phyloP scores from a whole-genome alignment of 1,140 invertebrate genomes.

The Drosophila parabipectinata region DNA sequence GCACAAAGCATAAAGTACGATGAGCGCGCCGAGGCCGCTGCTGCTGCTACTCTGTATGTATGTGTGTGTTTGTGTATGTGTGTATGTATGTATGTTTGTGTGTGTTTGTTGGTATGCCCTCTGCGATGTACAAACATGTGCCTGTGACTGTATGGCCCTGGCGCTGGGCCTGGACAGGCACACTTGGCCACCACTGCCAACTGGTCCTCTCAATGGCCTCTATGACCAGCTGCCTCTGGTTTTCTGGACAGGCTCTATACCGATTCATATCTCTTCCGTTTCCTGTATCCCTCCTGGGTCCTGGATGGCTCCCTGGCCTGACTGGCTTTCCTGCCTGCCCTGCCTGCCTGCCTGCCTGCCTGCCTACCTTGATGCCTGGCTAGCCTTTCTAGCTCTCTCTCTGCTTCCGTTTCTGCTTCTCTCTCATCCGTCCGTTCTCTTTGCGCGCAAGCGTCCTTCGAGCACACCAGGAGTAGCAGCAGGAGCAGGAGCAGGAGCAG shows the following conservation, averaged over 20 bases:
- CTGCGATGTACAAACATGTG: no score
- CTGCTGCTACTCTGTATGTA: background rate
- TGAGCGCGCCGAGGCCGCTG: conserved; percentile 35
- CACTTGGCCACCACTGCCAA: no score
- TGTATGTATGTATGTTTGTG: no score
- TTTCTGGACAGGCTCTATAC: background rate
- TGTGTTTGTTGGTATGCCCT: no score
- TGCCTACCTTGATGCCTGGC: background rate
- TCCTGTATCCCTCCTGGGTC: background rate
- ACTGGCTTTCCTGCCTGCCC: background rate
- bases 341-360: background rate
- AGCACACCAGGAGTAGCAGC: background rate
- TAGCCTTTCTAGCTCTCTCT: conserved; percentile 1
- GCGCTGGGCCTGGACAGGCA: no score
- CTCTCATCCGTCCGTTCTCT: conserved; percentile 28
- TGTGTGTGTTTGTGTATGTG: conserved; percentile 9
- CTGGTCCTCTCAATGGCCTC: no score
- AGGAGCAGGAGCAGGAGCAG: conserved; percentile 18
- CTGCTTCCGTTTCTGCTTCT: conserved; percentile 2
- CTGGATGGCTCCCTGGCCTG: no score
- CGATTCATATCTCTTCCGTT: background rate
- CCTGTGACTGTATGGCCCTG: no score
- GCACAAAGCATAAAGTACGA: conserved; percentile 48
- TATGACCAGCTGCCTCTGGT: background rate
- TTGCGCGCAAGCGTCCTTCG: conserved; percentile 47